These are phyloP conservation scores for Limosa lapponica DNA, from an alignment of 2,797 vertebrate species.

Conservation along the genomic window DNA sequence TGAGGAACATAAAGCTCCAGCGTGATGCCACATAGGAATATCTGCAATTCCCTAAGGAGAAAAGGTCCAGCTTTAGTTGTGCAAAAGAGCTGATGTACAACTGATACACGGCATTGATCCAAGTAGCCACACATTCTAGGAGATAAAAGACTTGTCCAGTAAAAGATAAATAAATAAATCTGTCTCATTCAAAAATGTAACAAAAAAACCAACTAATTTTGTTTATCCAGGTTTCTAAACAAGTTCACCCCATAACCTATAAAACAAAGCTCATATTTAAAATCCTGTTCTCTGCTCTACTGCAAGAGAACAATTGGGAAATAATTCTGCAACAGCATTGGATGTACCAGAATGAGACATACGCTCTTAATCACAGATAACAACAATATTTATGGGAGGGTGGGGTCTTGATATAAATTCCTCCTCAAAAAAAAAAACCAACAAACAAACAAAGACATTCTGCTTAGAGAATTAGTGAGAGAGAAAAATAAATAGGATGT, in stretches of 20 bases:
- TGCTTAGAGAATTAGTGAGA: neutral
- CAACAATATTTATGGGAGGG: constrained; percentile 22
- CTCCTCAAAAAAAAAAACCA: neutral
- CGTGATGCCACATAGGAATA: neutral
- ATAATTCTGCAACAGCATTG: neutral
- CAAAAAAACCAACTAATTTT: neutral
- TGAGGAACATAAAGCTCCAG: neutral
- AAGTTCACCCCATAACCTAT: neutral
- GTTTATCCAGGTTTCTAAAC: neutral
- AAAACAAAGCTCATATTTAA: constrained; percentile 14
- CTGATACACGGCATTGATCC: neutral
- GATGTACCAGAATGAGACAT: constrained; percentile 13
- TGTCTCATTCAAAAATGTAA: neutral
- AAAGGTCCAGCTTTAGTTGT: neutral
- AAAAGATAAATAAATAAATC: neutral
- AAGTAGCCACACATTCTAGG: neutral
- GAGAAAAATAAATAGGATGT: constrained; percentile 3
- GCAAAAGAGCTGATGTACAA: neutral
- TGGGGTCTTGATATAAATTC: constrained; percentile 37
- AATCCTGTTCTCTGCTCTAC: neutral
- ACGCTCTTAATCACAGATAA: constrained; percentile 49
- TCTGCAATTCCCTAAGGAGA: neutral
- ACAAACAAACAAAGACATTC: neutral
- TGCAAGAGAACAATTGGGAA: constrained; percentile 46
- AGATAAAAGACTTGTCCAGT: neutral